Conservation (phyloP, 2,113 vertebrate species). For the Pycnonotus jocosus region DNA sequence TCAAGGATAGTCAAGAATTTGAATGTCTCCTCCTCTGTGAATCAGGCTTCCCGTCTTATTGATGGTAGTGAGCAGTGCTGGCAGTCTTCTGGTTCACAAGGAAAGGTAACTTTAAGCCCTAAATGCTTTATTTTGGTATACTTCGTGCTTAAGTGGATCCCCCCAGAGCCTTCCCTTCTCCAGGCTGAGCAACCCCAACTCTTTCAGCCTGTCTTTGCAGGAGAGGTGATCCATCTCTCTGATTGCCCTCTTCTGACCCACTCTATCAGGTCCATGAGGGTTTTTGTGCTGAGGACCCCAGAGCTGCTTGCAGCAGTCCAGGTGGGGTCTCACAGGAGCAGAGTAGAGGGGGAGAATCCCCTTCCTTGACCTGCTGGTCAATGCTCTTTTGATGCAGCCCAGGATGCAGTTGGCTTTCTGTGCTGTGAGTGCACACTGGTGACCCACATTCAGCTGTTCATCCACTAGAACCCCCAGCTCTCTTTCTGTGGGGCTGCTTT, state of each 20-base stretch:
- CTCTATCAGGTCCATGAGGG: neutral
- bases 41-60: conserved; percentile 90
- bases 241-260: neutral
- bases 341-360: neutral
- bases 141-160: neutral
- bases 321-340: neutral
- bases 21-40: conserved; percentile 90
- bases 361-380: neutral
- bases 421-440: neutral
- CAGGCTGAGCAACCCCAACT: neutral
- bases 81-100: conserved; percentile 98
- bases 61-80: conserved; percentile 93
- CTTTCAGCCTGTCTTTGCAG: neutral
- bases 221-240: neutral
- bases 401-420: neutral
- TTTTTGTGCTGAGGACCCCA: neutral
- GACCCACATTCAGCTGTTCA: neutral
- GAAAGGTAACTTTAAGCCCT: conserved; percentile 77
- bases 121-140: neutral
- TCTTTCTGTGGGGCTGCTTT: neutral
- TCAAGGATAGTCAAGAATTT: conserved; percentile 92
- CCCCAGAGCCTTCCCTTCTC: neutral
- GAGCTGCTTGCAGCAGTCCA: neutral
- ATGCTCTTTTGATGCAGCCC: neutral
- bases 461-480: neutral